phyloP scores from a whole-genome alignment of 2,888 invertebrate species.

The Anorthoa munda region DNA sequence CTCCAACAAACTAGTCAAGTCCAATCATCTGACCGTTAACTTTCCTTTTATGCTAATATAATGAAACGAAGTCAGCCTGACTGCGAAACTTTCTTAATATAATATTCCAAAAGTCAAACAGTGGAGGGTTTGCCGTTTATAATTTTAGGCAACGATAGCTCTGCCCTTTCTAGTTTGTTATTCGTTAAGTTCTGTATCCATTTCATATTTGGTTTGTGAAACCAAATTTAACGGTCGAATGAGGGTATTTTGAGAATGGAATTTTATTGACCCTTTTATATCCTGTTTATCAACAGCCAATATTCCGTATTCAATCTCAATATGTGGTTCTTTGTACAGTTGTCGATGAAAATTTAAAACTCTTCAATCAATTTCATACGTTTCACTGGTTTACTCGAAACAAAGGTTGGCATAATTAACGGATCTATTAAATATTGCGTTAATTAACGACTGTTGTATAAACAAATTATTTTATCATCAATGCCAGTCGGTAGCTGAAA shows the following conservation, averaged over 20 bases:
- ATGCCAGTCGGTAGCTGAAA: constrained; percentile 1
- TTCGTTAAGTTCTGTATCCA: constrained; percentile 57
- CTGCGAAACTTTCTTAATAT: constrained; percentile 80
- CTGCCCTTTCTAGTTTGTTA: constrained; percentile 59
- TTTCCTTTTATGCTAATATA: constrained; percentile 80
- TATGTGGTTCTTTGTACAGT: constrained; percentile 22
- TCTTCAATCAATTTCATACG: constrained; percentile 43
- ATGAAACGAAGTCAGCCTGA: constrained; percentile 70
- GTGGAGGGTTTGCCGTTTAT: constrained; percentile 72
- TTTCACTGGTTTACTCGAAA: constrained; percentile 27
- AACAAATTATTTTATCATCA: constrained; percentile 11
- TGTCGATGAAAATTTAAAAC: constrained; percentile 24
- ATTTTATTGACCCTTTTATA: constrained; percentile 13
- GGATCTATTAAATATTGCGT: constrained; percentile 17
- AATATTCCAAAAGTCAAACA: constrained; percentile 80
- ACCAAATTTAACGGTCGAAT: constrained; percentile 12
- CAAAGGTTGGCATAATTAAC: constrained; percentile 15
- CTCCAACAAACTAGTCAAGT: constrained; percentile 58
- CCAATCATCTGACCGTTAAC: constrained; percentile 75
- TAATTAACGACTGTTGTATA: constrained; percentile 22
- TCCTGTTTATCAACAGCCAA: constrained; percentile 5
- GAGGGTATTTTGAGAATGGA: constrained; percentile 12
- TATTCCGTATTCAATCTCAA: constrained; percentile 30
- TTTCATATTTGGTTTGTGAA: constrained; percentile 52
- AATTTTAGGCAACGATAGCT: constrained; percentile 71